A percentile compares a stretch with the other conserved stretches of the same genome.
Conservation (phyloP, 2,113 vertebrate genomes). For the Papio anubis region DNA sequence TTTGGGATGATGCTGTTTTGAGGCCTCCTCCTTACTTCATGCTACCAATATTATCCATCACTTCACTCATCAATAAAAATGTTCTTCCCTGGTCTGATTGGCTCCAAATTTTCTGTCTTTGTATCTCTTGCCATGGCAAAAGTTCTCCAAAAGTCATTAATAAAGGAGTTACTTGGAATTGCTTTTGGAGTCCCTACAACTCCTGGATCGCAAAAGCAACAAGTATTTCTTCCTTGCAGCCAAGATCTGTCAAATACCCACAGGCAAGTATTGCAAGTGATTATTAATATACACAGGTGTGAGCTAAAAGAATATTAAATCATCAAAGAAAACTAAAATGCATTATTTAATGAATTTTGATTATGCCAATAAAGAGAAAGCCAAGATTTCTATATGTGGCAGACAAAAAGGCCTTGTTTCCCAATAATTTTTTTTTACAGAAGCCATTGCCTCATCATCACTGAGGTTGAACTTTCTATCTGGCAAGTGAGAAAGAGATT, state of each 20-base stretch:
- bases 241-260: background rate
- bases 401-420: background rate
- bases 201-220: background rate
- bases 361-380: conserved; percentile 32
- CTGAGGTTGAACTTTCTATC: background rate
- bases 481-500: background rate
- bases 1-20: background rate
- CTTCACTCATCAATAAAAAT: background rate
- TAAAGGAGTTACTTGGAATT: background rate
- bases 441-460: background rate
- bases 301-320: conserved; percentile 42
- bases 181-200: background rate
- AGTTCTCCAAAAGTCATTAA: background rate
- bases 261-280: background rate
- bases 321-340: background rate
- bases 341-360: conserved; percentile 37
- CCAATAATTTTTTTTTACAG: background rate
- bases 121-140: background rate
- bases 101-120: background rate
- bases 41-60: background rate
- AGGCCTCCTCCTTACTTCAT: background rate
- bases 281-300: background rate
- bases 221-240: background rate
- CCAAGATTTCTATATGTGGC: background rate
- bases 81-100: rapidly evolving